Evolutionary conservation across 2,113 vertebrate species (phyloP).

Genomic region (Mustela nigripes): DNA sequence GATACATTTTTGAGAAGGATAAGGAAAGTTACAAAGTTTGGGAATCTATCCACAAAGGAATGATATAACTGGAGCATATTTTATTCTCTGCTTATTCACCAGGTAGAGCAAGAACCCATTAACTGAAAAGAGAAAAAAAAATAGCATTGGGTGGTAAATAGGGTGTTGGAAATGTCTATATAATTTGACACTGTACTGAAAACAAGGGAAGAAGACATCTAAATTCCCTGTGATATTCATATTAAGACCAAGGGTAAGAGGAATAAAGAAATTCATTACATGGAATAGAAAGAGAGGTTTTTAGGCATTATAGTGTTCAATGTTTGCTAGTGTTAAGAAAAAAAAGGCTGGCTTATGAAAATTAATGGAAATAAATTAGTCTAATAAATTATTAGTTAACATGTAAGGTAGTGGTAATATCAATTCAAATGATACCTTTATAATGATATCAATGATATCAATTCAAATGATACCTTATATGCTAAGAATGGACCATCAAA

Average conservation of each 20-base stretch:
- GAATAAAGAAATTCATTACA: not conserved
- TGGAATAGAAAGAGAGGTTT: not conserved
- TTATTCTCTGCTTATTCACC: not conserved
- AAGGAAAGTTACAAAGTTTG: not conserved
- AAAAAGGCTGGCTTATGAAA: not conserved
- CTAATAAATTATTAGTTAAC: constrained; percentile 46
- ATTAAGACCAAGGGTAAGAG: constrained; percentile 39
- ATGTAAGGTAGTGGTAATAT: not conserved
- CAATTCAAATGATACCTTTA: constrained; percentile 11
- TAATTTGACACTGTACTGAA: not conserved
- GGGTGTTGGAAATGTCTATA: not conserved
- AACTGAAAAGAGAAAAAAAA: not conserved
- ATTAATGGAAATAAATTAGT: constrained; percentile 16
- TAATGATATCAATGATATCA: not conserved
- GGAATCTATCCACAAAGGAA: not conserved
- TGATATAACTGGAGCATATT: too few relatives aligned
- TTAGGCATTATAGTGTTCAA: not conserved
- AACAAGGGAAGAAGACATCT: not conserved
- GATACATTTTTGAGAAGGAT: not conserved
- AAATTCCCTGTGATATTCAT: not conserved
- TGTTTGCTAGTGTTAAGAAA: constrained; percentile 39
- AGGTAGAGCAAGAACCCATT: not conserved
- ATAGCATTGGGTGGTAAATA: not conserved
- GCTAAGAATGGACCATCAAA: not conserved
- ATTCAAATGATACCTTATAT: constrained; percentile 4